A percentile compares a stretch with the other conserved stretches of the same genome.
These are phyloP conservation scores for Melikaiella ostensackeni DNA, from an alignment of 2,888 invertebrate species.

Conservation along the genomic window DNA sequence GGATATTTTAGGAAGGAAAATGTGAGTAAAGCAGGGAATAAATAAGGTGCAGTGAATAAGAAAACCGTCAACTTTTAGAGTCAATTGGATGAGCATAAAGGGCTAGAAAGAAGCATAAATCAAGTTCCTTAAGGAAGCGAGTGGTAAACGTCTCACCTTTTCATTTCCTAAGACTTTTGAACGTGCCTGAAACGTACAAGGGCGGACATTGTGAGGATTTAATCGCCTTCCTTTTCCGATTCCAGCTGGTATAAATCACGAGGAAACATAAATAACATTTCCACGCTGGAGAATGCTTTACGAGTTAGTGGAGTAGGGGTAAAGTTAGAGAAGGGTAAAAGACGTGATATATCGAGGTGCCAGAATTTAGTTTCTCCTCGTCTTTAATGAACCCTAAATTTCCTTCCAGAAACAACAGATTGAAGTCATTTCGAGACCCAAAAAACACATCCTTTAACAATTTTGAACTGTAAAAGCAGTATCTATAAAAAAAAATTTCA, in stretches of 20 bases:
- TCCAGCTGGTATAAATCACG: slow-evolving; percentile 61
- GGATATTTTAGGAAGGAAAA: neutral
- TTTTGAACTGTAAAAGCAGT: too few species aligned
- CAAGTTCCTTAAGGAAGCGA: neutral
- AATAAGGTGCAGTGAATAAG: neutral
- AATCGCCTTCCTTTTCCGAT: slow-evolving; percentile 52
- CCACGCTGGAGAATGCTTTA: slow-evolving; percentile 34
- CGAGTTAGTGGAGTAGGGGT: neutral
- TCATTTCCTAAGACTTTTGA: slow-evolving; percentile 9
- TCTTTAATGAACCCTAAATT: slow-evolving; percentile 40
- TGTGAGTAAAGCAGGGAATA: neutral
- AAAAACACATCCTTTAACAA: too few species aligned
- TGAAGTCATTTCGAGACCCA: neutral
- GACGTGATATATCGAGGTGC: slow-evolving; percentile 34
- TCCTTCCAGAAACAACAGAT: neutral
- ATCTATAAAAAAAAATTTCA: too few species aligned
- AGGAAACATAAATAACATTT: slow-evolving; percentile 61
- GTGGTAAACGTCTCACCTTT: slow-evolving; percentile 24
- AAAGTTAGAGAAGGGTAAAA: slow-evolving; percentile 10
- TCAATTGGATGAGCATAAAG: slow-evolving; percentile 13
- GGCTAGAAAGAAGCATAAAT: neutral
- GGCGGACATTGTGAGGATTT: slow-evolving; percentile 40
- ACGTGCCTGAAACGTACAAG: slow-evolving; percentile 40
- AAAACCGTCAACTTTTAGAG: neutral
- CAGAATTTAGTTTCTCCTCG: slow-evolving; percentile 30